Evolutionary conservation across 2,888 invertebrate species (phyloP).

Genomic region (Ptychoptera albimana): DNA sequence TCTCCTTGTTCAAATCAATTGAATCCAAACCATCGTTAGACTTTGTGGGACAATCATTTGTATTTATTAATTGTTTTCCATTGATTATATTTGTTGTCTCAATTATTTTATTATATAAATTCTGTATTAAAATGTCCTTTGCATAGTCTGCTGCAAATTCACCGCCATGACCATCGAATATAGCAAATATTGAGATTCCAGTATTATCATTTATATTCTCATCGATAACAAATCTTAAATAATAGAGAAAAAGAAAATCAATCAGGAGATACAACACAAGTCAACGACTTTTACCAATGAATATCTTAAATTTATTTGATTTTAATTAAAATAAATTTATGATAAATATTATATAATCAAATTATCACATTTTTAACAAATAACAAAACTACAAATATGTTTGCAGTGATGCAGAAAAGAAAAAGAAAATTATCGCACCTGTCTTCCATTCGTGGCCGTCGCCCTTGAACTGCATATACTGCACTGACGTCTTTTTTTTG

Average conservation of each 20-base stretch:
- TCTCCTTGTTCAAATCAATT: neutral
- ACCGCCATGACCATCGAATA: constrained; percentile 93
- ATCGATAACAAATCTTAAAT: constrained; percentile 55
- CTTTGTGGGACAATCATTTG: neutral
- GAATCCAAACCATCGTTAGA: neutral
- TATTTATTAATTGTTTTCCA: constrained; percentile 30
- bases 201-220: constrained; percentile 65
- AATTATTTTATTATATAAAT: constrained; percentile 57
- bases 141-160: constrained; percentile 90
- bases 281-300: neutral
- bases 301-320: neutral
- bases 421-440: constrained; percentile 28
- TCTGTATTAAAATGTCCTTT: constrained; percentile 71
- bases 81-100: constrained; percentile 53
- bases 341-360: constrained; percentile 2
- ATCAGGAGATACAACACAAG: neutral
- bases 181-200: constrained; percentile 74
- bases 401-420: neutral
- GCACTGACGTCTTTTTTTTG: constrained; percentile 58
- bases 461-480: constrained; percentile 80
- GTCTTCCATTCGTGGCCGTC: constrained; percentile 87
- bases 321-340: neutral
- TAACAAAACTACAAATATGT: no score
- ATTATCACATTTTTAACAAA: neutral
- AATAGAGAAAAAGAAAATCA: neutral